phyloP scores from a whole-genome alignment of 2,888 invertebrate genomes.

The Nysson spinosus region DNA sequence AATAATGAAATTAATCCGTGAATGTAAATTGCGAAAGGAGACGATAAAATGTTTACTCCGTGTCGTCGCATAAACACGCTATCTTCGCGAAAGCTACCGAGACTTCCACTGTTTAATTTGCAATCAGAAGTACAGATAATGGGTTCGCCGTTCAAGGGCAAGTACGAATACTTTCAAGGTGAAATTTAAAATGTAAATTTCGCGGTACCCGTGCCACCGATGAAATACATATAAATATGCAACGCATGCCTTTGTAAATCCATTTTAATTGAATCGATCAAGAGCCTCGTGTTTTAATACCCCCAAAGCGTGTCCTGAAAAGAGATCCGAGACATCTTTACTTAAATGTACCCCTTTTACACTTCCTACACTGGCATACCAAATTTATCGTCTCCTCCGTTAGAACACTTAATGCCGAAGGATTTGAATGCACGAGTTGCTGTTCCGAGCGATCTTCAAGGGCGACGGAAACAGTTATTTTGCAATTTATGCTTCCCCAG shows the following conservation, averaged over 20 bases:
- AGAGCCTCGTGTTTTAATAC: not conserved
- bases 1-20: not conserved
- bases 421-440: not conserved
- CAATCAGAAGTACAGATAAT: not conserved
- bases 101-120: not conserved
- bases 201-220: not conserved
- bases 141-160: not conserved
- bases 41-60: not conserved
- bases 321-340: not conserved
- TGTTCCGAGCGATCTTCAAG: not conserved
- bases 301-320: not conserved
- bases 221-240: constrained; percentile 17
- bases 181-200: not conserved
- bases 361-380: not conserved
- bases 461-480: not conserved
- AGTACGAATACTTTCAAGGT: constrained; percentile 1
- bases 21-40: not conserved
- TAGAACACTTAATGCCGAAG: not conserved
- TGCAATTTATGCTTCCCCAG: not conserved
- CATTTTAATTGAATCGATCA: constrained; percentile 23
- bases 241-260: constrained; percentile 2
- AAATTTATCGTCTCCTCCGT: constrained; percentile 6
- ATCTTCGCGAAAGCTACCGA: not conserved
- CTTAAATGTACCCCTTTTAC: not conserved
- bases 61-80: constrained; percentile 13